Evolutionary conservation across 2,888 invertebrate genomes (phyloP).

Genomic region (Drosophila mettleri): DNA sequence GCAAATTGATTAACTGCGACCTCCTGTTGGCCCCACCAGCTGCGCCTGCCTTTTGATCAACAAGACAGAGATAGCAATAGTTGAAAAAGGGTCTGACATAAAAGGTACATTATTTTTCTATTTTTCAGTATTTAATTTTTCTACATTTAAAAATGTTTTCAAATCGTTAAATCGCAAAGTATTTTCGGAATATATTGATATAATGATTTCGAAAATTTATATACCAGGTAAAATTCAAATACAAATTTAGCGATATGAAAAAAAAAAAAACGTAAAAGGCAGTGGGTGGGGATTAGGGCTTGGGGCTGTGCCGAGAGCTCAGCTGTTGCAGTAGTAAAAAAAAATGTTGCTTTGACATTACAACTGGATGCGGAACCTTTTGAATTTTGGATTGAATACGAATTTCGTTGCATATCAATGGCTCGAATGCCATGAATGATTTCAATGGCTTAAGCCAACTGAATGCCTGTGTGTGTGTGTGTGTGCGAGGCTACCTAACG

Average conservation of each 20-base stretch:
- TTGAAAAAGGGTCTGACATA: too few species aligned
- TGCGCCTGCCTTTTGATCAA: background rate
- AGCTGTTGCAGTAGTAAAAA: background rate
- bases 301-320: background rate
- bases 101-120: too few species aligned
- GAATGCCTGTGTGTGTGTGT: background rate
- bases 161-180: too few species aligned
- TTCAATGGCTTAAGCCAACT: conserved; percentile 5
- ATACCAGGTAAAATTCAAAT: too few species aligned
- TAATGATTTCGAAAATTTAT: too few species aligned
- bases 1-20: background rate
- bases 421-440: conserved; percentile 1
- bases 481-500: background rate
- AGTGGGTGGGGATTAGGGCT: too few species aligned
- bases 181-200: too few species aligned
- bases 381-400: background rate
- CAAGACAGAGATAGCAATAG: background rate
- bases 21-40: too few species aligned
- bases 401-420: background rate
- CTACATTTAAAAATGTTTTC: too few species aligned
- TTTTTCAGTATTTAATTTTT: too few species aligned
- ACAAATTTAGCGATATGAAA: too few species aligned
- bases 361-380: background rate
- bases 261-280: too few species aligned
- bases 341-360: background rate